Base-by-base conservation (phyloP, 1,140 invertebrate species). In the Neuroterus valhalla region DNA sequence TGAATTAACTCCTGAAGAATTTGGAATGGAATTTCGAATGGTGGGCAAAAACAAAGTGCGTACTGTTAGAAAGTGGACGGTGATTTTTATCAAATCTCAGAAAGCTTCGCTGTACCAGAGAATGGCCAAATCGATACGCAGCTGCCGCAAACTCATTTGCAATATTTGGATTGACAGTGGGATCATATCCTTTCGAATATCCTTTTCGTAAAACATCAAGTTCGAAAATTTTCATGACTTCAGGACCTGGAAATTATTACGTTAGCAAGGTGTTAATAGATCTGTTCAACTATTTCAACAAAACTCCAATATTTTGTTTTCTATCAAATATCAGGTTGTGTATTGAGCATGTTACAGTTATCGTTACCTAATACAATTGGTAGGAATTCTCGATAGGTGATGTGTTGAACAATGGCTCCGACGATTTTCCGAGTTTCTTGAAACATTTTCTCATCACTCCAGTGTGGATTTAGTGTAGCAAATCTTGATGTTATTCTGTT, bases 111-210 rank as follows among this genome's bases (percentile, higher is more conserved):
- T 98, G 95, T 1, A 99, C 95, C 21, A 99, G 86, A 26, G 96
- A 97, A 87, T 99, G 98, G 0, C 98, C 98, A 88, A 99, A 99
- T 19, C 97, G 92, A 88, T 96, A 98, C n/a, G 97, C 98, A 2
- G 98, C 98, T 0, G 96, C 94, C 0, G 97, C 94, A 90, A 99
- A 99, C 66, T 95, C 94, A 87, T 99, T 99, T 15, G 95, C 93
- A 14, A 98, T 93, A 15, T 93, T 93, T 0, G 98, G 94, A 90
- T 98, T 96, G 19, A 96, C 93, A 70, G 93, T 93, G 0, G 93
- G 88, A 87, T 96, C 94, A 84, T 99, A 99, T 2, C 91, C 91
- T 1, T 91, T 88, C 79, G 92, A 95, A 81, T 91, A 95, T 2
- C 93, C 94, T 44, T 91, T 91, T 19, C 92, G 91, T 52, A 91